phyloP scores from a whole-genome alignment of 2,113 vertebrate genomes.

The Tachysurus fulvidraco region DNA sequence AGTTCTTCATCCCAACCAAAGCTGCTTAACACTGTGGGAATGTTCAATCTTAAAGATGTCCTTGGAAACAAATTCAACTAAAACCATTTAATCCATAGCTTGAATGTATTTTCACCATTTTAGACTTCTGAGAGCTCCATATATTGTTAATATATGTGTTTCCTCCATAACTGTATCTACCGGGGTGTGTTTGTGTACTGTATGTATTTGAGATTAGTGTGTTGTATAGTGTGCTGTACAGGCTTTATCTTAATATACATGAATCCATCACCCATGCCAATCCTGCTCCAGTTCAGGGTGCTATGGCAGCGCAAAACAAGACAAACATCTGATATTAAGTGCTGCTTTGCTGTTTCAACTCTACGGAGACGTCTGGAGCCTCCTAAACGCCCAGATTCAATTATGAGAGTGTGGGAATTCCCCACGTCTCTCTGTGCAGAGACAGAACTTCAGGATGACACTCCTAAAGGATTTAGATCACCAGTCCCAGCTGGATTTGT shows the following conservation, averaged over 20 bases:
- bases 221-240: conserved; percentile 13
- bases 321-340: conserved; percentile 68
- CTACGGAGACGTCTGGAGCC: conserved; percentile 39
- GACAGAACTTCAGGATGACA: conserved; percentile 19
- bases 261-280: neutral
- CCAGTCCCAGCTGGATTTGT: conserved; percentile 38
- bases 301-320: conserved; percentile 65
- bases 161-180: conserved; percentile 10
- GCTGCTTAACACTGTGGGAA: neutral
- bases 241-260: neutral
- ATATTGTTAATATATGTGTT: conserved; percentile 8
- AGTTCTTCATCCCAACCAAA: neutral
- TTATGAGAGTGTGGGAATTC: conserved; percentile 59
- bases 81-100: neutral
- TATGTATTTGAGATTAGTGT: conserved; percentile 16
- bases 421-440: conserved; percentile 45
- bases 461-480: conserved; percentile 32
- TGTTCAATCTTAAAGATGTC: neutral
- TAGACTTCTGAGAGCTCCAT: neutral
- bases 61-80: neutral
- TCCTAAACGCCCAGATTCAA: neutral
- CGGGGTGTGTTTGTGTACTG: neutral
- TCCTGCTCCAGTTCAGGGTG: conserved; percentile 61
- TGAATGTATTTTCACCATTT: neutral
- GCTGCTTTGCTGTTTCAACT: conserved; percentile 62